These are phyloP conservation scores for Drosophila quadrilineata DNA, from an alignment of 1,140 invertebrate species.

Conservation along the genomic window DNA sequence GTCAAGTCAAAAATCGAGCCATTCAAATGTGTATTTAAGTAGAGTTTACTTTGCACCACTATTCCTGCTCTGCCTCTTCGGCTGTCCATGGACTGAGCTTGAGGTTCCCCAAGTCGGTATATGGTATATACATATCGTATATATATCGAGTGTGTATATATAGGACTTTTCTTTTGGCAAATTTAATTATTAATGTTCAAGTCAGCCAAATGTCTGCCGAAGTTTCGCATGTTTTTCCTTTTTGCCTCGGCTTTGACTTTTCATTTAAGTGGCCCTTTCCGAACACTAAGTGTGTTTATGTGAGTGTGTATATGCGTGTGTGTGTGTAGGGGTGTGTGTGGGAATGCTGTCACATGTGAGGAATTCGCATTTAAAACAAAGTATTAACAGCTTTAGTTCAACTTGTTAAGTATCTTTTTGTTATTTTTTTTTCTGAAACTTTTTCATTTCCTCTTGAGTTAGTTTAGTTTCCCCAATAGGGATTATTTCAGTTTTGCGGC, in stretches of 20 bases:
- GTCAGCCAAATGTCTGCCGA: conserved; percentile 53
- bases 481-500: conserved; percentile 83
- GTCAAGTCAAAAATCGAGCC: conserved; percentile 5
- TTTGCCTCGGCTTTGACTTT: conserved; percentile 28
- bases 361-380: conserved; percentile 50
- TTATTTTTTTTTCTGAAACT: conserved; percentile 15
- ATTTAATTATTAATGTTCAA: conserved; percentile 73
- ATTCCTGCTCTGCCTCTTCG: conserved; percentile 20
- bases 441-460: conserved; percentile 14
- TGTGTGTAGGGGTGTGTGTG: conserved; percentile 11
- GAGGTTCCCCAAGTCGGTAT: too few relatives aligned
- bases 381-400: conserved; percentile 44
- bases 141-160: too few relatives aligned
- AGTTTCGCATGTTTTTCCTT: conserved; percentile 38
- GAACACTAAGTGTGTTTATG: conserved; percentile 31
- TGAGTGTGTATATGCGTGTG: conserved; percentile 13
- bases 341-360: conserved; percentile 33
- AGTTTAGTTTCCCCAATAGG: too few relatives aligned
- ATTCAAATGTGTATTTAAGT: conserved; percentile 71
- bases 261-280: conserved; percentile 57
- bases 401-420: conserved; percentile 26
- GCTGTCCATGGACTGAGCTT: neutral
- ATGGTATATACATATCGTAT: too few relatives aligned
- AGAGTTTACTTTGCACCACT: conserved; percentile 52
- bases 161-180: conserved; percentile 58